Base-by-base conservation (phyloP, 2,888 invertebrate genomes). In the Drosophila quasianomalipes region DNA sequence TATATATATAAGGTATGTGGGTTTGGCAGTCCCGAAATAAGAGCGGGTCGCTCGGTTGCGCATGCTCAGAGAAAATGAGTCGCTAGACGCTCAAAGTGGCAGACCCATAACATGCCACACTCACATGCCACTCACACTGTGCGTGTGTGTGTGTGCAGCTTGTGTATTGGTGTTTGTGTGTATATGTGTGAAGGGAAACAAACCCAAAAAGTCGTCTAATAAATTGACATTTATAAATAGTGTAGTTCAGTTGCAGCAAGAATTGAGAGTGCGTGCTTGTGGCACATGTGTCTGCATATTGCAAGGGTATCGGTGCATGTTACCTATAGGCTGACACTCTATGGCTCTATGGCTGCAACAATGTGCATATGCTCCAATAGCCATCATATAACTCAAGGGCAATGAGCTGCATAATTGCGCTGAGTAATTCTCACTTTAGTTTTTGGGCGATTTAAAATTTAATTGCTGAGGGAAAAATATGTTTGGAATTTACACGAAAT, bases 361-460 rank as follows among this genome's bases (percentile, higher is more conserved):
- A 68, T 69, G 68, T 53, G 67, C 69, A 74, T 76, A 75, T 85
- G 88, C 81, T 76, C 69, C 81, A 76, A 71, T 75, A 76, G 74
- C 75, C 76, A 68, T 41, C 68, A 41, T 61, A 74, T 85, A 88
- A 85, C 85, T 89, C 86, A 87, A 83, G 82, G 89, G 87, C 87
- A 87, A 89, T 85, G 87, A 87, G 87, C 87, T 87, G 89, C 85
- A 87, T 87, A 87, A 87, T 87, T 89, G 83, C 82, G 87, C 87
- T 87, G 89, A 87, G 89, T 89, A 87, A 89, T 87, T 89, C 85
- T 87, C 87, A 89, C 83, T 87, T 83, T 78, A 85, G 74, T 76
- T 77, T 73, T 66, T 54, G 58, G 71, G 69, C 70, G 59, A 69
- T 81, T 85, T 47, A 47, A 4, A 47, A 47, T 47, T 47, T 72